Evolutionary conservation across 2,888 invertebrate species (phyloP).

Genomic region (Girardia tigrina): DNA sequence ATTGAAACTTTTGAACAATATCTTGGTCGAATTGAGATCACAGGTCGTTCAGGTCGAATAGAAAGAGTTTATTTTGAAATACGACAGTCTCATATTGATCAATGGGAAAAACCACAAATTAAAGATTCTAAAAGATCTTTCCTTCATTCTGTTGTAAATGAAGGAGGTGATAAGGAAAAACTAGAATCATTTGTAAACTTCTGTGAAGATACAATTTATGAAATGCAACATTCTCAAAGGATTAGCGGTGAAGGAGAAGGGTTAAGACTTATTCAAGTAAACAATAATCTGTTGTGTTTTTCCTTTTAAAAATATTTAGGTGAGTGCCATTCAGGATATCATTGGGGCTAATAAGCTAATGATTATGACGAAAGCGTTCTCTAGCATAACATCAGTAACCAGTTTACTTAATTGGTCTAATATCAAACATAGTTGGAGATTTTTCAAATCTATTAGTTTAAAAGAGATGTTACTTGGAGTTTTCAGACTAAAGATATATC

Average conservation of each 20-base stretch:
- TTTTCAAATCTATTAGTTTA: constrained; percentile 76
- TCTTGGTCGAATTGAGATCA: constrained; percentile 92
- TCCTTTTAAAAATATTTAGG: neutral
- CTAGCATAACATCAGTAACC: neutral
- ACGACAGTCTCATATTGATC: constrained; percentile 88
- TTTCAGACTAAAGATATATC: constrained; percentile 65
- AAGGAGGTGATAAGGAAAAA: constrained; percentile 96
- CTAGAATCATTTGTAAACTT: constrained; percentile 96
- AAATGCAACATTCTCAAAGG: constrained; percentile 97
- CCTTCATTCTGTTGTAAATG: constrained; percentile 86
- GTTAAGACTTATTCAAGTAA: constrained; percentile 28
- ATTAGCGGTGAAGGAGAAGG: constrained; percentile 60
- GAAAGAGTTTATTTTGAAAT: constrained; percentile 98
- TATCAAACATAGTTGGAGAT: constrained; percentile 71
- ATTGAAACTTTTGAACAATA: constrained; percentile 94
- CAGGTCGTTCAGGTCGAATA: constrained; percentile 82
- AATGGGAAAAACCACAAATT: constrained; percentile 99
- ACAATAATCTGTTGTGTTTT: neutral
- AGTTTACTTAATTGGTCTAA: constrained; percentile 53
- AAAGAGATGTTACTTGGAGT: constrained; percentile 71
- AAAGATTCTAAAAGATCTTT: constrained; percentile 98
- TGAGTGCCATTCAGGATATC: constrained; percentile 21
- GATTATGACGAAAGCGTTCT: neutral
- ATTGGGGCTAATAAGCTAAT: neutral
- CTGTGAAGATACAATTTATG: constrained; percentile 98